Evolutionary conservation across 2,113 vertebrate species (phyloP).

Genomic region (Prionailurus viverrinus): DNA sequence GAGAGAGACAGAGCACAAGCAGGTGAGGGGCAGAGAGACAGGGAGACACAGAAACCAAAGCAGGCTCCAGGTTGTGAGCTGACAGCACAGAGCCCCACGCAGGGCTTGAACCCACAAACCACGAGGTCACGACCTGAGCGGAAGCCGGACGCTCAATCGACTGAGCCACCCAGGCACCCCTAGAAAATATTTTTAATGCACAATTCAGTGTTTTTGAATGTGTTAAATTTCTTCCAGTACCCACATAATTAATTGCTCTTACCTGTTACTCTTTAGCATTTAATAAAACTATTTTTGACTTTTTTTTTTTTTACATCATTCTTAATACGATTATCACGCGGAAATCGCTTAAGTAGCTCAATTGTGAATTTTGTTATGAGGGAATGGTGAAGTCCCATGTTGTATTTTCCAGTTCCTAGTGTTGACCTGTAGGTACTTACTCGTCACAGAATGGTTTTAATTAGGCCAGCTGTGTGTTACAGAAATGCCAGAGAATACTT

Average conservation of each 20-base stretch:
- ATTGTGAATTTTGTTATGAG: not conserved
- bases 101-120: no score
- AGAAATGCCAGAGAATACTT: not conserved
- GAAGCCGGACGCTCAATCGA: no score
- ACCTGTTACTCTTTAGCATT: not conserved
- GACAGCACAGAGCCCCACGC: no score
- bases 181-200: not conserved
- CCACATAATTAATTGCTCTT: not conserved
- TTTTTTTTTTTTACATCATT: not conserved
- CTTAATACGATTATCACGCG: not conserved
- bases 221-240: not conserved
- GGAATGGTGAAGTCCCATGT: not conserved
- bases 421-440: not conserved
- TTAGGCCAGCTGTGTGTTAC: not conserved
- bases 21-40: no score
- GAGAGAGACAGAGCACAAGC: no score
- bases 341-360: not conserved
- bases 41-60: no score
- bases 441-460: no score
- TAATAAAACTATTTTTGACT: not conserved
- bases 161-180: no score
- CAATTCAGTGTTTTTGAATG: not conserved
- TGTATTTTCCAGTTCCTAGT: not conserved
- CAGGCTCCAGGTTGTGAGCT: no score
- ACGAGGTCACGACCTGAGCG: no score